These are phyloP conservation scores for Alouatta palliata DNA, from an alignment of 2,113 vertebrate species.

Conservation along the genomic window DNA sequence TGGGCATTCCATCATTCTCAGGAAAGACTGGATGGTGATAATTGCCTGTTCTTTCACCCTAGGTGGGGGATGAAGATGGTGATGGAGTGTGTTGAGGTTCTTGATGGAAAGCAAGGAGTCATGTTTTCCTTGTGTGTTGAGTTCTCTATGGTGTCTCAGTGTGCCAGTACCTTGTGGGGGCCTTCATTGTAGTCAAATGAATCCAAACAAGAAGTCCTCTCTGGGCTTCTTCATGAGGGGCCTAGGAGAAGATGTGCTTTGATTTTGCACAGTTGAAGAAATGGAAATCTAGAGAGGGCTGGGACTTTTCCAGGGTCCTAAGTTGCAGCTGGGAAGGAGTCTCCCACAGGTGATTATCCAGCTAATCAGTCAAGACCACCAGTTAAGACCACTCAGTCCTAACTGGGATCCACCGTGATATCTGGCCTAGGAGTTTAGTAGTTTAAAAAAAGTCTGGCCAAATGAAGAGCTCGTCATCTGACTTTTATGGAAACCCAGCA, in stretches of 20 bases:
- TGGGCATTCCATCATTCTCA: neutral
- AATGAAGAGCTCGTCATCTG: neutral
- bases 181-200: neutral
- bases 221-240: neutral
- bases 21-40: neutral
- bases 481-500: neutral
- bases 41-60: neutral
- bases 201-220: neutral
- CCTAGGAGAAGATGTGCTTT: neutral
- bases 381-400: neutral
- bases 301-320: neutral
- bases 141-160: neutral
- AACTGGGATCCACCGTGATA: neutral
- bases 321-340: rapidly evolving
- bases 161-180: neutral
- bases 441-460: neutral
- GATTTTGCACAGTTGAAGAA: neutral
- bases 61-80: no score
- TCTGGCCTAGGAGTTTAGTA: neutral
- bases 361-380: no score
- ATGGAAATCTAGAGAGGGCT: neutral
- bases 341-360: neutral
- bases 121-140: neutral
- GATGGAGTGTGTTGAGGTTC: neutral
- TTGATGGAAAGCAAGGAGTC: neutral